Percentiles rank a stretch among this genome's conserved stretches.
These are phyloP conservation scores for Ptilonorhynchus violaceus DNA, from an alignment of 2,113 vertebrate genomes.

Conservation along the genomic window DNA sequence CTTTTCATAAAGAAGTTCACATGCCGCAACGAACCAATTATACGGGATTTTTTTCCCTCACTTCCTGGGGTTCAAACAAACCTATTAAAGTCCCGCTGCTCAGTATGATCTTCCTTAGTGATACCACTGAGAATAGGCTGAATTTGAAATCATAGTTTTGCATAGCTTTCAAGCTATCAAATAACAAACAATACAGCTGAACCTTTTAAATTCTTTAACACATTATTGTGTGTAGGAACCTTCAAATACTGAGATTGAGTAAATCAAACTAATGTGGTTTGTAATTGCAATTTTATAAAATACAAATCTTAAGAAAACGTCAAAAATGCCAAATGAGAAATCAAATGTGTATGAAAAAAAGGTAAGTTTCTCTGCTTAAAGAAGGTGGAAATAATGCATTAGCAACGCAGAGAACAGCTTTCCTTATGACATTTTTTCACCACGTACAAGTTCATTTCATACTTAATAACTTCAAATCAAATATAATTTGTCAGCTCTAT, in stretches of 20 bases:
- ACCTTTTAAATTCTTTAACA: constrained; percentile 51
- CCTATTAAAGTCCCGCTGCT: constrained; percentile 64
- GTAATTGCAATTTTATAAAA: constrained; percentile 2
- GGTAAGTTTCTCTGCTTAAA: background rate
- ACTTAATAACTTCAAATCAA: constrained; percentile 59
- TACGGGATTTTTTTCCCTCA: constrained; percentile 31
- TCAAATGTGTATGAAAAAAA: background rate
- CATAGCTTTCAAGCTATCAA: constrained; percentile 64
- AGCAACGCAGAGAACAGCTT: background rate
- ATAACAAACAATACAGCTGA: constrained; percentile 41
- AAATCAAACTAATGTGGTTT: constrained; percentile 16
- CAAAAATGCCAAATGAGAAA: background rate
- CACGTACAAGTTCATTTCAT: constrained; percentile 9
- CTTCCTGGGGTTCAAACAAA: constrained; percentile 66
- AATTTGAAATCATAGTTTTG: constrained; percentile 66
- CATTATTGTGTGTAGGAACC: background rate
- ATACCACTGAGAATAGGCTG: constrained; percentile 61
- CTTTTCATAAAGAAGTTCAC: constrained; percentile 60
- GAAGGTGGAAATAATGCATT: background rate
- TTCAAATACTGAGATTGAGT: constrained; percentile 11
- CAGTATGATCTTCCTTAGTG: constrained; percentile 57
- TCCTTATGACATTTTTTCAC: background rate
- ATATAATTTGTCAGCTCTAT: constrained; percentile 61
- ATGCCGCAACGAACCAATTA: constrained; percentile 65
- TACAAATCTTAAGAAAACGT: background rate